Conservation (phyloP, 2,113 vertebrate species). For the Tiliqua scincoides region DNA sequence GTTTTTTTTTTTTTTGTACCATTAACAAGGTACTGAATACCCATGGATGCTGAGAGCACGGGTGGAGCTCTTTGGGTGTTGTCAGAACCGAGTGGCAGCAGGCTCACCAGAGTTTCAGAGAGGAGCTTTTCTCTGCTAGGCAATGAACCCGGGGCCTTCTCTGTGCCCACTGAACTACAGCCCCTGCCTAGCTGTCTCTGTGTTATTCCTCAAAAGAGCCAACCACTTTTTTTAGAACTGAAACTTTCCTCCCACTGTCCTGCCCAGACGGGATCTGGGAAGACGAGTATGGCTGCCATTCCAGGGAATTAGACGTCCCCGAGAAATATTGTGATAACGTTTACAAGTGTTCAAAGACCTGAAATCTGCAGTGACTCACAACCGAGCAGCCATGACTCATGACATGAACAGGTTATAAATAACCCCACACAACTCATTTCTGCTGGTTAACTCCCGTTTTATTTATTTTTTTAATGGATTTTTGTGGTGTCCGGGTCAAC, state of each 20-base stretch:
- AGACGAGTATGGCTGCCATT: background rate
- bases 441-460: fast-evolving
- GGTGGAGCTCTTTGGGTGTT: too few relatives aligned
- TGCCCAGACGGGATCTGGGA: background rate
- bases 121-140: too few relatives aligned
- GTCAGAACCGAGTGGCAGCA: too few relatives aligned
- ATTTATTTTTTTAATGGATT: fast-evolving
- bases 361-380: conserved; percentile 38
- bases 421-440: background rate
- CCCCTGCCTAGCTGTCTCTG: too few relatives aligned
- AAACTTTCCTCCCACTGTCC: background rate
- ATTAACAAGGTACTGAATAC: too few relatives aligned
- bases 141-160: too few relatives aligned
- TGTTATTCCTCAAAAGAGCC: too few relatives aligned
- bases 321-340: conserved; percentile 25
- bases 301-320: background rate
- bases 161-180: too few relatives aligned
- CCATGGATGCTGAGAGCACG: too few relatives aligned
- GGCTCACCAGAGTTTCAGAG: too few relatives aligned
- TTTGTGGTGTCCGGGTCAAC: fast-evolving
- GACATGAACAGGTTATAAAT: background rate
- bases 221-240: background rate
- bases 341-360: background rate
- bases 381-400: conserved; percentile 30
- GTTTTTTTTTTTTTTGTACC: too few relatives aligned